Conservation (phyloP, 2,888 invertebrate genomes). For the Lottia gigantea region DNA sequence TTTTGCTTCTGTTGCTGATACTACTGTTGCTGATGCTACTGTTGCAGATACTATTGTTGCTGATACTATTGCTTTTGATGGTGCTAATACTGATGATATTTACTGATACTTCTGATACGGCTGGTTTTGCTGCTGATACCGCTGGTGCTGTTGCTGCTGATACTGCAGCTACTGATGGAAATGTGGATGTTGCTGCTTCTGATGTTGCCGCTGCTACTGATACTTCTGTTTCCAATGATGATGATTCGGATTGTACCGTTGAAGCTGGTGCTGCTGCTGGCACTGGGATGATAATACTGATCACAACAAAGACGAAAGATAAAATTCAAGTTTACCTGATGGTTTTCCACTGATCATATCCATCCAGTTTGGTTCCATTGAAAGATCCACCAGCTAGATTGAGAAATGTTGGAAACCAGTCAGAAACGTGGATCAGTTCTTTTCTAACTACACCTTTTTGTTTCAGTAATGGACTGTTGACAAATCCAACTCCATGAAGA, state of each 20-base stretch:
- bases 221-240: too few species aligned
- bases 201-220: too few species aligned
- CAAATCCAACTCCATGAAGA: conserved; percentile 62
- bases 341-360: conserved; percentile 39
- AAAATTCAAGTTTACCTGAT: conserved; percentile 27
- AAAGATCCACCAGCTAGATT: conserved; percentile 53
- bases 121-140: conserved; percentile 21
- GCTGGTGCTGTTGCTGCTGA: conserved; percentile 22
- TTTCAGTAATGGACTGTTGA: conserved; percentile 46
- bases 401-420: conserved; percentile 65
- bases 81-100: not conserved
- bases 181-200: too few species aligned
- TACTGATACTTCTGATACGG: too few species aligned
- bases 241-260: too few species aligned
- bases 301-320: too few species aligned
- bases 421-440: conserved; percentile 63
- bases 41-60: too few species aligned
- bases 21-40: not conserved
- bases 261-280: too few species aligned
- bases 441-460: conserved; percentile 28
- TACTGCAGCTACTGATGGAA: conserved; percentile 9
- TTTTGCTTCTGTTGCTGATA: conserved; percentile 22
- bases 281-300: too few species aligned
- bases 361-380: conserved; percentile 51
- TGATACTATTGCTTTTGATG: too few species aligned